Conservation (phyloP, 2,888 invertebrate species). For the Oscheius sp. region DNA sequence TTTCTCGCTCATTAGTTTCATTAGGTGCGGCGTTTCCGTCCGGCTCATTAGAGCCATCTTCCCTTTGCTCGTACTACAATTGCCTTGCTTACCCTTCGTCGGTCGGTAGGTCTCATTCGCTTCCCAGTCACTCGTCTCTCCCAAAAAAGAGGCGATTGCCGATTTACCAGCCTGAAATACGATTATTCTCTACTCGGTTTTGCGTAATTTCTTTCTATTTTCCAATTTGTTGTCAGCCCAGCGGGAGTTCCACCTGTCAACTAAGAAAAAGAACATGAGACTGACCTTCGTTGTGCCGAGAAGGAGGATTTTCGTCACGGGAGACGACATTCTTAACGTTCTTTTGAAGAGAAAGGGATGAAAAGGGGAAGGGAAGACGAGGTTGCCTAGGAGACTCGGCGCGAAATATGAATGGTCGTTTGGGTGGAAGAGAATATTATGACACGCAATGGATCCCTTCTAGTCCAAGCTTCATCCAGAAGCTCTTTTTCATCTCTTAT, state of each 20-base stretch:
- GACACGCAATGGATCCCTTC: too few relatives aligned
- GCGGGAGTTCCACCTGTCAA: not conserved
- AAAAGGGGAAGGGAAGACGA: too few relatives aligned
- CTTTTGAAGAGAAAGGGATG: not conserved
- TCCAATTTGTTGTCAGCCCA: slow-evolving; percentile 11
- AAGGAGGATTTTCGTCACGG: slow-evolving; percentile 21
- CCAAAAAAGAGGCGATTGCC: slow-evolving; percentile 53
- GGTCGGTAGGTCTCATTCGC: slow-evolving; percentile 51
- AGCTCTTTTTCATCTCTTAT: too few relatives aligned
- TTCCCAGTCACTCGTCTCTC: slow-evolving; percentile 48
- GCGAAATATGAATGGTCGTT: too few relatives aligned
- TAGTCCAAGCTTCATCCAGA: too few relatives aligned
- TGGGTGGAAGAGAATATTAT: too few relatives aligned
- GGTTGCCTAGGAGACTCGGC: slow-evolving; percentile 15
- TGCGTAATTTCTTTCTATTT: not conserved
- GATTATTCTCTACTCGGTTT: not conserved
- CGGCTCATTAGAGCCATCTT: slow-evolving; percentile 15
- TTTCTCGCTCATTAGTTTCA: slow-evolving; percentile 32
- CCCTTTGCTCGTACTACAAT: not conserved
- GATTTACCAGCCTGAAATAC: slow-evolving; percentile 55
- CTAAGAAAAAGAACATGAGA: not conserved
- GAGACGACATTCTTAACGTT: not conserved
- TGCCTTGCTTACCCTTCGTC: slow-evolving; percentile 50
- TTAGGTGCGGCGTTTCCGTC: slow-evolving; percentile 24
- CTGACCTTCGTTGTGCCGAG: slow-evolving; percentile 22